Conservation (phyloP, 2,888 invertebrate species). For the Ectemnius continuus region DNA sequence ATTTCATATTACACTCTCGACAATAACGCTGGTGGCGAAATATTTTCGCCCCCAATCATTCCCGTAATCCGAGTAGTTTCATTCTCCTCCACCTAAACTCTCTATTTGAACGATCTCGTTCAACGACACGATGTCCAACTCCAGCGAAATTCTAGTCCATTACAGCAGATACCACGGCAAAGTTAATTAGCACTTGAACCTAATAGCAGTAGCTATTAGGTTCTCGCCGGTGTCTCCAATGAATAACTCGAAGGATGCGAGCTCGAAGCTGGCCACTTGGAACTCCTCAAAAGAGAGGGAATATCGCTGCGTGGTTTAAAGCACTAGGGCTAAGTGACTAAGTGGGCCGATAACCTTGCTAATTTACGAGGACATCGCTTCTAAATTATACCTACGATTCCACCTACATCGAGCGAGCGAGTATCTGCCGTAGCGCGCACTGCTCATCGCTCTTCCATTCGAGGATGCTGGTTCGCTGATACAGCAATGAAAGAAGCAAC, state of each 20-base stretch:
- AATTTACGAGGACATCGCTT: background rate
- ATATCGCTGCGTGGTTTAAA: too few species aligned
- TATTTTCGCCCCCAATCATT: background rate
- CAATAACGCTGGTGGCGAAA: background rate
- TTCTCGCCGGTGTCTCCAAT: background rate
- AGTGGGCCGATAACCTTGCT: background rate
- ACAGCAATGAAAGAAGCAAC: too few species aligned
- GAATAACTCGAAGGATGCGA: slow-evolving; percentile 4
- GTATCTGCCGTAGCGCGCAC: too few species aligned
- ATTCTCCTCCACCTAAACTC: background rate
- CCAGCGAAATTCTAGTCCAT: background rate
- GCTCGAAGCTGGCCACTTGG: background rate
- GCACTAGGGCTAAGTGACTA: background rate
- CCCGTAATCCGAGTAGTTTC: background rate
- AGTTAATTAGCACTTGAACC: slow-evolving; percentile 3
- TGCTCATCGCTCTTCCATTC: too few species aligned
- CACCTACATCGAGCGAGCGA: background rate
- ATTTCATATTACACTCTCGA: background rate
- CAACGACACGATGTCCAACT: background rate
- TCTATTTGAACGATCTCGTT: background rate
- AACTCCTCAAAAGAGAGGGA: too few species aligned
- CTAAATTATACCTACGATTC: background rate
- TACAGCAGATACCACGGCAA: background rate
- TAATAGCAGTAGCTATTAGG: background rate
- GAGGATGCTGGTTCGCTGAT: too few species aligned